Conservation (phyloP, 2,888 invertebrate species). For the Metopia argyrocephala region DNA sequence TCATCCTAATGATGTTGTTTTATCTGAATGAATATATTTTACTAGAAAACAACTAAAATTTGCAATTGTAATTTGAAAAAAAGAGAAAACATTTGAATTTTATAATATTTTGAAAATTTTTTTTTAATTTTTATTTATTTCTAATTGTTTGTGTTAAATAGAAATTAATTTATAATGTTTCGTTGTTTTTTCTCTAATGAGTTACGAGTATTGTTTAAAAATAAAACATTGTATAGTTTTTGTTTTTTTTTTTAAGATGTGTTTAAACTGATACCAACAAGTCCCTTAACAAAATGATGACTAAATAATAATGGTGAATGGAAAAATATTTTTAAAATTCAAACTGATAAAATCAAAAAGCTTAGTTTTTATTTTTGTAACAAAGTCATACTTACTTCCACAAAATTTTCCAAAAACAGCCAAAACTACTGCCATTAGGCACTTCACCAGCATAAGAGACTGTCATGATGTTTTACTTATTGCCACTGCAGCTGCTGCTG, state of each 20-base stretch:
- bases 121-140: slow-evolving; percentile 32
- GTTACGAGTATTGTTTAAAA: slow-evolving; percentile 41
- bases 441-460: slow-evolving; percentile 94
- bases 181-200: slow-evolving; percentile 27
- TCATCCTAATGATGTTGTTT: slow-evolving; percentile 17
- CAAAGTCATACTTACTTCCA: slow-evolving; percentile 84
- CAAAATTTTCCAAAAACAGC: slow-evolving; percentile 94
- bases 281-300: not conserved
- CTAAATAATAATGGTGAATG: slow-evolving; percentile 40
- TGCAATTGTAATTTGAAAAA: slow-evolving; percentile 40
- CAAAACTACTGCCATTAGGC: slow-evolving; percentile 94
- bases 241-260: slow-evolving; percentile 40
- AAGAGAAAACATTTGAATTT: not conserved
- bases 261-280: slow-evolving; percentile 23
- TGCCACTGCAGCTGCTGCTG: slow-evolving; percentile 21
- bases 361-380: not conserved
- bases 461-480: slow-evolving; percentile 85
- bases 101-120: not conserved
- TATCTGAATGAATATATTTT: slow-evolving; percentile 11
- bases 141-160: slow-evolving; percentile 47
- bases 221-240: slow-evolving; percentile 6
- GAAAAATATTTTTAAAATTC: slow-evolving; percentile 4
- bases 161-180: slow-evolving; percentile 18
- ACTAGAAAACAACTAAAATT: slow-evolving; percentile 19
- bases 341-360: not conserved